These are phyloP conservation scores for Aphelocoma coerulescens DNA, from an alignment of 2,113 vertebrate species.

Conservation along the genomic window DNA sequence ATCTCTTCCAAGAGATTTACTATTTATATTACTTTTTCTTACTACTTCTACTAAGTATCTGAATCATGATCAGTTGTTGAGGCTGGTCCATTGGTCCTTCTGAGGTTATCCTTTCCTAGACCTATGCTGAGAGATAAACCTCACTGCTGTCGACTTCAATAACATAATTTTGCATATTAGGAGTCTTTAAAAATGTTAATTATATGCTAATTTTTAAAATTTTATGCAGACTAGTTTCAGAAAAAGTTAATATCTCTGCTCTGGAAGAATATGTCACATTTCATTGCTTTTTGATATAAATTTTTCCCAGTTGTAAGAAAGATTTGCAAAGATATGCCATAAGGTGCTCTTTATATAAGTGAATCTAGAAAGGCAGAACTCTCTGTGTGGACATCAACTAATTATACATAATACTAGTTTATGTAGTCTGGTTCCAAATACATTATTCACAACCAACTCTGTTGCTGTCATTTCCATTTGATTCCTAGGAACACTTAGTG, in stretches of 20 bases:
- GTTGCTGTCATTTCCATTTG: constrained; percentile 25
- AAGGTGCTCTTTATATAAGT: neutral
- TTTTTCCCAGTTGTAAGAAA: neutral
- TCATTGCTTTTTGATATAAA: neutral
- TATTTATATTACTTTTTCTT: neutral
- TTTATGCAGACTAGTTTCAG: neutral
- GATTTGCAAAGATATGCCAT: neutral
- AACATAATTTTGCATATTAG: neutral
- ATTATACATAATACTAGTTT: neutral
- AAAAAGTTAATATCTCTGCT: neutral
- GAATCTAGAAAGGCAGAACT: neutral
- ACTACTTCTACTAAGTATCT: neutral
- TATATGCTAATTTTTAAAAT: neutral
- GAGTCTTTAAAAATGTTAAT: neutral
- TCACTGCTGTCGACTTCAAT: neutral
- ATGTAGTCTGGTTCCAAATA: constrained; percentile 1
- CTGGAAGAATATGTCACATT: neutral
- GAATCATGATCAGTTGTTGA: neutral
- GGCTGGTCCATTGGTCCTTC: neutral
- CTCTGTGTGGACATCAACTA: neutral
- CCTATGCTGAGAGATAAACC: neutral
- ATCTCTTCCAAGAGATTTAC: neutral
- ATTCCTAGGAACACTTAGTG: neutral
- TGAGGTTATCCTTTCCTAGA: neutral
- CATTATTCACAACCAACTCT: neutral